phyloP scores from a whole-genome alignment of 1,140 invertebrate genomes.

The Phymorhynchus buccinoides region DNA sequence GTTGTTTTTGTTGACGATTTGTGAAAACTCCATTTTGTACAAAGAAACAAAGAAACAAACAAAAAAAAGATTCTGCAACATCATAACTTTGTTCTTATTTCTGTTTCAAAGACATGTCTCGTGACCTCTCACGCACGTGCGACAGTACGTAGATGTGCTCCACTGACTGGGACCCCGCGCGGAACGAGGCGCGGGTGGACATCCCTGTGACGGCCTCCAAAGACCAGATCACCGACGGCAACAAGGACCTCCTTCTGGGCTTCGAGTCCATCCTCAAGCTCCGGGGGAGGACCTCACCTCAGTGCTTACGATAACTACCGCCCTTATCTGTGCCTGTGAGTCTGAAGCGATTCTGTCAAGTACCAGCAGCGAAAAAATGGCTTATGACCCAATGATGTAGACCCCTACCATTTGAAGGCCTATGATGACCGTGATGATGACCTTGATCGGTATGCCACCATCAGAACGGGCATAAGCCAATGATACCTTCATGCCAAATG shows the following conservation, averaged over 20 bases:
- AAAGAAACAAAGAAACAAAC: no score
- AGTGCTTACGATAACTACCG: neutral
- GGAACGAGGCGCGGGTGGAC: neutral
- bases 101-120: neutral
- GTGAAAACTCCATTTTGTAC: no score
- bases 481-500: no score
- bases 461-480: no score
- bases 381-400: no score
- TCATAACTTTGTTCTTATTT: neutral
- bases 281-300: neutral
- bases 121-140: constrained; percentile 1
- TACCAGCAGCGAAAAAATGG: no score
- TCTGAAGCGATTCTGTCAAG: no score
- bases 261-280: constrained; percentile 21
- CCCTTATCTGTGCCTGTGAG: neutral
- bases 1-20: no score
- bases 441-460: no score
- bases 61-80: no score
- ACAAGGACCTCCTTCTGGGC: constrained; percentile 32
- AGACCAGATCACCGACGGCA: constrained; percentile 19
- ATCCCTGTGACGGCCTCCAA: constrained; percentile 2
- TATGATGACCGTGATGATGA: no score
- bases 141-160: constrained; percentile 6
- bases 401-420: no score
- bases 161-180: constrained; percentile 10